These are phyloP conservation scores for Zaprionus capensis DNA, from an alignment of 1,140 invertebrate genomes.

Conservation along the genomic window DNA sequence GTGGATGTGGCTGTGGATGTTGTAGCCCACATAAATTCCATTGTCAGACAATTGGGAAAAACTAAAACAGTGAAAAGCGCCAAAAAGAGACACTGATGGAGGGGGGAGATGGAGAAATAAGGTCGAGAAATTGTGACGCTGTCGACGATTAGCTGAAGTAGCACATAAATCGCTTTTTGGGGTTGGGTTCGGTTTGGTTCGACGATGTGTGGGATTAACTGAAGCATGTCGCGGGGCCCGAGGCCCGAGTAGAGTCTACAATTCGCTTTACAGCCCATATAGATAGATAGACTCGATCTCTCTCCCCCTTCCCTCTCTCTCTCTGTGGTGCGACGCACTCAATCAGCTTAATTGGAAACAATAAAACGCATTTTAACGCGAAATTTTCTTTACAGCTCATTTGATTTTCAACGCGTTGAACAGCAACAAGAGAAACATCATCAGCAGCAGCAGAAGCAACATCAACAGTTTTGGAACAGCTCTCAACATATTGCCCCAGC, in stretches of 20 bases:
- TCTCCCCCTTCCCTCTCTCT: not conserved
- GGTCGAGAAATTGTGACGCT: slow-evolving; percentile 44
- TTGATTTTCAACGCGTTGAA: slow-evolving; percentile 56
- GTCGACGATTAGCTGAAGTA: slow-evolving; percentile 64
- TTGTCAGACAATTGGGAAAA: slow-evolving; percentile 53
- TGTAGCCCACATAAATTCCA: slow-evolving; percentile 57
- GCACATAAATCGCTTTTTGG: slow-evolving; percentile 63
- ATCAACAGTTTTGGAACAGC: slow-evolving; percentile 24
- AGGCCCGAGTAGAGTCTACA: not conserved
- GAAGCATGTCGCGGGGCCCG: slow-evolving; percentile 47
- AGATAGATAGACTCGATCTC: not conserved
- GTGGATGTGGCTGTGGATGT: not conserved
- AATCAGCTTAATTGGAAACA: slow-evolving; percentile 75
- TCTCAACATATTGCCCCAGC: slow-evolving; percentile 30
- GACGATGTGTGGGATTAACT: slow-evolving; percentile 56
- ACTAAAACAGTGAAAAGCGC: slow-evolving; percentile 32
- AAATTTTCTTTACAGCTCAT: slow-evolving; percentile 75
- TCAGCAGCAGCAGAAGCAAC: slow-evolving; percentile 9
- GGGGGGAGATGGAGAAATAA: not conserved
- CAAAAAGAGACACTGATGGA: slow-evolving; percentile 8
- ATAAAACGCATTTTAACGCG: slow-evolving; percentile 79
- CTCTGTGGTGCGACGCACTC: slow-evolving; percentile 39
- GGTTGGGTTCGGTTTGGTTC: slow-evolving; percentile 35
- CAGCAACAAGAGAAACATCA: not conserved
- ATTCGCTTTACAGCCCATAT: slow-evolving; percentile 11